Base-by-base conservation (phyloP, 1,140 invertebrate species). In the Antheraea pernyi region DNA sequence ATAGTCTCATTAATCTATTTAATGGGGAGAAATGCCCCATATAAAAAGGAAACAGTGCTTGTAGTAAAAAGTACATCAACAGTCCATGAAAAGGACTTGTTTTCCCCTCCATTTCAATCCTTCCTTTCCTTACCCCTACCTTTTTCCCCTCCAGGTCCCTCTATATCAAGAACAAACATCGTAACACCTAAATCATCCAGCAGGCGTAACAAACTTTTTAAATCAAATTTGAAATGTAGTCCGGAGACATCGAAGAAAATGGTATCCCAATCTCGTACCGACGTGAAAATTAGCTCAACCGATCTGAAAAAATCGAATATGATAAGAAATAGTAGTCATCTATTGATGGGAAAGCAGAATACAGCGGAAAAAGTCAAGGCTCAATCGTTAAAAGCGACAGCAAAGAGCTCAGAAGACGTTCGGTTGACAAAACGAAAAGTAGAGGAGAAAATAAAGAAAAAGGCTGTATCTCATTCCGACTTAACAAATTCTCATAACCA, bases 131-230 rank as follows among this genome's bases (percentile, higher is more conserved):
- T 8, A 63, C 11, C 8, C 7, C 11, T n/a, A 63, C 19, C 61
- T 30, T 63, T 16, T 30, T 63, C 7, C n/a, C 61, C 46, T 53
- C 7, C 61, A 63, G 61, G 61, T 37, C 61, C 61, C 13, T 63
- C 61, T 6, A 63, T 5, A 63, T 63, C 61, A 30, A 63, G 22
- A 16, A 63, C 30, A 36, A 63, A 63, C 59, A 61, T 36, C 9
- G 9, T 61, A 22, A 19, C 59, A 19, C 13, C 59, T 16, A 61
- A 61, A 36, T 13, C 19, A 19, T 36, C 59, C 19, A 61, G 18
- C 7, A 53, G 13, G 16, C 46, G 13, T 6, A 53, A 2, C 11
- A 53, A 53, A 53, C 13, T 11, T 13, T 53, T 11, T 5, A 53
- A 53, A 53, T n/a, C 16, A 16, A n/a, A 6, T 16, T 16, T 53